phyloP scores from a whole-genome alignment of 2,888 invertebrate genomes.

The Luperina testacea region DNA sequence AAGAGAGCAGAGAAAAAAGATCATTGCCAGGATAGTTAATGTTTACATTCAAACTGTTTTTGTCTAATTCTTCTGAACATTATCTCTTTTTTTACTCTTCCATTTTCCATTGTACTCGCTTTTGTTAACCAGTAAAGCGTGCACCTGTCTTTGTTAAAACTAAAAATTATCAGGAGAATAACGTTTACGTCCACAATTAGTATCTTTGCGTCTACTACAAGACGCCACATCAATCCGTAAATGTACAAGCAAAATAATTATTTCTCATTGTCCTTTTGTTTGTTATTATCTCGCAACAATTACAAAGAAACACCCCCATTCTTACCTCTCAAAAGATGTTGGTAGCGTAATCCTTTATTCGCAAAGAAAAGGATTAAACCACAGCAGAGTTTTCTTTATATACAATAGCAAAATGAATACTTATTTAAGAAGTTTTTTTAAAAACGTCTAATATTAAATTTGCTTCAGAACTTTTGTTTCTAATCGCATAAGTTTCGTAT shows the following conservation, averaged over 20 bases:
- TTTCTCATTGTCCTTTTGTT: constrained; percentile 78
- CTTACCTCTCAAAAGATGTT: constrained; percentile 67
- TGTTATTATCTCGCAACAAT: constrained; percentile 72
- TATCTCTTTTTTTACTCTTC: constrained; percentile 20
- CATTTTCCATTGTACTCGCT: constrained; percentile 23
- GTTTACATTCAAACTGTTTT: constrained; percentile 15
- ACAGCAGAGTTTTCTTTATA: constrained; percentile 13
- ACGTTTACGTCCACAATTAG: constrained; percentile 71
- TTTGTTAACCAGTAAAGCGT: constrained; percentile 51
- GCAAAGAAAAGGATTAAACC: constrained; percentile 75
- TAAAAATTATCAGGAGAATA: constrained; percentile 66
- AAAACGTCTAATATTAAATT: constrained; percentile 24
- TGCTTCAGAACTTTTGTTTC: constrained; percentile 24
- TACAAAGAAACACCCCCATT: constrained; percentile 52
- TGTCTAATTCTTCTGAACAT: constrained; percentile 29
- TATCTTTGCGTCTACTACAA: constrained; percentile 72
- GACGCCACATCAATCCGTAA: constrained; percentile 69
- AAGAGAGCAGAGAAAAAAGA: background rate
- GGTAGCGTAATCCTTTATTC: constrained; percentile 75
- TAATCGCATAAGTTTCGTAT: constrained; percentile 13
- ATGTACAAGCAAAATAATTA: constrained; percentile 73
- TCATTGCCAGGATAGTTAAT: constrained; percentile 2
- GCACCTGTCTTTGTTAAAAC: constrained; percentile 62
- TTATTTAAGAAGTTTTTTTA: constrained; percentile 36
- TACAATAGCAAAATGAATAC: constrained; percentile 39